phyloP scores from a whole-genome alignment of 2,888 invertebrate genomes.

The Morpho helenor region DNA sequence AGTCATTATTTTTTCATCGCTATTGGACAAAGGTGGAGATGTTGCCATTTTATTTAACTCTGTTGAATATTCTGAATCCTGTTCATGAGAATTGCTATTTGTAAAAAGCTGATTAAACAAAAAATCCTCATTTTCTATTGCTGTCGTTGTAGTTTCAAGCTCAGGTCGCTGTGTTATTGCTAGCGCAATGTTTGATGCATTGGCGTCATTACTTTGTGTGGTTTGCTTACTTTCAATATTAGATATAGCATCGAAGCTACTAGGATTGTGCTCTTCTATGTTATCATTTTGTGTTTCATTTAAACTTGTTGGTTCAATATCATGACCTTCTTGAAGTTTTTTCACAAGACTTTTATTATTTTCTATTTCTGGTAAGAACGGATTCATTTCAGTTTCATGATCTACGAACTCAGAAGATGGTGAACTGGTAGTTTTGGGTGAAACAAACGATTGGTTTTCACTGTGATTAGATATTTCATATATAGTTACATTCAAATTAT shows the following conservation, averaged over 20 bases:
- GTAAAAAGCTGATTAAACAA: slow-evolving; percentile 38
- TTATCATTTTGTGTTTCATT: slow-evolving; percentile 70
- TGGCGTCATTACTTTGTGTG: slow-evolving; percentile 8
- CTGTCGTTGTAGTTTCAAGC: slow-evolving; percentile 23
- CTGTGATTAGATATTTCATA: slow-evolving; percentile 62
- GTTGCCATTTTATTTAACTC: slow-evolving; percentile 20
- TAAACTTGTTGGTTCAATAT: slow-evolving; percentile 58
- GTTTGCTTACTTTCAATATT: slow-evolving; percentile 10
- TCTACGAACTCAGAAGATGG: slow-evolving; percentile 59
- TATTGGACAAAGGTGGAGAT: slow-evolving; percentile 9
- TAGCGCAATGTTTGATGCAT: slow-evolving; percentile 7
- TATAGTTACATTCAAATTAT: slow-evolving; percentile 64
- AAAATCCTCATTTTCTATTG: slow-evolving; percentile 32
- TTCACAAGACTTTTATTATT: slow-evolving; percentile 80
- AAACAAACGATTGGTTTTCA: slow-evolving; percentile 41
- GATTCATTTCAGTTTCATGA: slow-evolving; percentile 81
- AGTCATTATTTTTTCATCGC: slow-evolving; percentile 10
- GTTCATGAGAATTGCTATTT: slow-evolving; percentile 33
- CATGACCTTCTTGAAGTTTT: slow-evolving; percentile 78
- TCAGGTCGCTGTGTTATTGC: slow-evolving; percentile 10
- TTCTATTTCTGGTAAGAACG: slow-evolving; percentile 83
- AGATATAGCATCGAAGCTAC: slow-evolving; percentile 21
- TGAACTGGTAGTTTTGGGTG: slow-evolving; percentile 40
- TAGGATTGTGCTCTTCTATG: slow-evolving; percentile 46
- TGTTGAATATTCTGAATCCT: slow-evolving; percentile 27